Evolutionary conservation across 2,888 invertebrate genomes (phyloP), one percentile per base, ranked within the genome.

Genomic region (Trypoxylon attenuatum): DNA sequence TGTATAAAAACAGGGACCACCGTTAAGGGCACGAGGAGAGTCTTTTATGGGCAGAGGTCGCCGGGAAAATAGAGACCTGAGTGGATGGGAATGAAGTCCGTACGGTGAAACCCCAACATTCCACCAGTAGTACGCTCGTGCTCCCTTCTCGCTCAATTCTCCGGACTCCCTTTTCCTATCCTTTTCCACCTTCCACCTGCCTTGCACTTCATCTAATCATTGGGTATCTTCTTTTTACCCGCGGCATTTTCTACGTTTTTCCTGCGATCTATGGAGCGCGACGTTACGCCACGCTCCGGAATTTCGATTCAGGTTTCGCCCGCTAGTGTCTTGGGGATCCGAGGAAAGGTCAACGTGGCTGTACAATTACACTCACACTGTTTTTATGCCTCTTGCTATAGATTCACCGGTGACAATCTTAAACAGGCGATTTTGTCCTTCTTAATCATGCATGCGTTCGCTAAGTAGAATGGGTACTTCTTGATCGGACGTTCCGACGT

Each of bases 31-130:
- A 46, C 29, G 16, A 6, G 22, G 54, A 56, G 54, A 60, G 52
- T 53, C 68, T 64, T 71, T 70, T 59, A 66, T 54, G 66, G 60
- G 19, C 27, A 41, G 47, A 64, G 58, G 45, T 64, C 55, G 61
- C 56, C 58, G 65, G 49, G 61, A 69, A 68, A 69, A 69, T 69
- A 56, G 71, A 60, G 66, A 33, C 65, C 47, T 39, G 54, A 60
- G 56, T 47, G 54, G 61, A 62, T 58, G 71, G 61, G 66, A 69
- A 61, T 58, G 46, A 61, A 69, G 58, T 62, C 51, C 58, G 55
- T 53, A 56, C 63, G 49, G 51, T 15, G 61, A 62, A 69, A 64
- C 55, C 65, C 65, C 67, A 70, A 73, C 73, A 58, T 74, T 71
- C 67, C 65, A 59, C 67, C 51, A 60, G 45, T 58, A 54, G 33